Evolutionary conservation across 1,140 invertebrate genomes (phyloP).

Genomic region (Pseudomyrmex concolor): DNA sequence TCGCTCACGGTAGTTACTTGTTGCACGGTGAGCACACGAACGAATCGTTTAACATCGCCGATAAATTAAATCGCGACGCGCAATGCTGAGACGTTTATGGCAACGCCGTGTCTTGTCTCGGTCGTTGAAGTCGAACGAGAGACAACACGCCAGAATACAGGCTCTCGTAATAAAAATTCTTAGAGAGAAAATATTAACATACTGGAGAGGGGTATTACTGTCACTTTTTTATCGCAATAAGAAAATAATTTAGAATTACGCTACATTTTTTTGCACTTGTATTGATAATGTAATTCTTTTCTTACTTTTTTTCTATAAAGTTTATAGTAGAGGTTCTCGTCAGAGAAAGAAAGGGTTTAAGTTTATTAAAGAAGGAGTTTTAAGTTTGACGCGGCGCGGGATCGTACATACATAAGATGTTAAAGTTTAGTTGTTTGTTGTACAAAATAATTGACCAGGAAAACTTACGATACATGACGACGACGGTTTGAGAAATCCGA

Average conservation of each 20-base stretch:
- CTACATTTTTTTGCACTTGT: too few species aligned
- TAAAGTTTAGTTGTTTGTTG: too few species aligned
- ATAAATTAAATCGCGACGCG: constrained; percentile 21
- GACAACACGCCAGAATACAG: neutral
- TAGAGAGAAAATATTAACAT: neutral
- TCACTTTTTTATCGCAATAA: too few species aligned
- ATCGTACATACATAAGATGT: neutral
- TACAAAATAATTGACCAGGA: constrained; percentile 30
- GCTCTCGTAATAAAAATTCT: neutral
- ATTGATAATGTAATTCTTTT: too few species aligned
- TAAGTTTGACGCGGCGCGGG: neutral
- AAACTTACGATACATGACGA: constrained; percentile 3
- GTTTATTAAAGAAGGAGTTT: too few species aligned
- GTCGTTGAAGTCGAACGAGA: neutral
- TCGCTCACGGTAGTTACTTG: constrained; percentile 19
- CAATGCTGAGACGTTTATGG: constrained; percentile 12
- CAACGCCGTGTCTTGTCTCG: neutral
- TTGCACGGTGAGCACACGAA: constrained; percentile 3
- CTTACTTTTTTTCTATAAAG: too few species aligned
- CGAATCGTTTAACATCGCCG: constrained; percentile 39
- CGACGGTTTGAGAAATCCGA: constrained; percentile 35
- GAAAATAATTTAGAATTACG: too few species aligned
- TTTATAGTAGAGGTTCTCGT: too few species aligned
- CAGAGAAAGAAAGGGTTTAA: too few species aligned
- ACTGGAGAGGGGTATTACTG: too few species aligned